A percentile compares a stretch with the other conserved stretches of the same genome.
phyloP scores from a whole-genome alignment of 2,797 vertebrate species.

The Ctenosaura bakeri region DNA sequence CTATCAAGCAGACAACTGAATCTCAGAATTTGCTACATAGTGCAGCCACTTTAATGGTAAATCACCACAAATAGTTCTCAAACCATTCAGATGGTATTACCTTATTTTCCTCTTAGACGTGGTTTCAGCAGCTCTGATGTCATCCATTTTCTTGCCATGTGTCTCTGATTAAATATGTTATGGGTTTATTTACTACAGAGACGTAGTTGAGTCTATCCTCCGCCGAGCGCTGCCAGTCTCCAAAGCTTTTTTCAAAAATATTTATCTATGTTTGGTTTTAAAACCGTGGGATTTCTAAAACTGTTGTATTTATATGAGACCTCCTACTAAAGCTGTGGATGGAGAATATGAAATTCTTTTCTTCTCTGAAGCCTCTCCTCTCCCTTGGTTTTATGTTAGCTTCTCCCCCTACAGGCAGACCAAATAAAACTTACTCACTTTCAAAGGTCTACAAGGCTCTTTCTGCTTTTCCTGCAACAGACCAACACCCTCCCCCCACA shows the following conservation, averaged over 20 bases:
- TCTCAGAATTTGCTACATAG: neutral
- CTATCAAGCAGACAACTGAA: constrained; percentile 49
- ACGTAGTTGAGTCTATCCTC: constrained; percentile 41
- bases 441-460: no score
- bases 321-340: neutral
- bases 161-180: constrained; percentile 54
- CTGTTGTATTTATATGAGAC: neutral
- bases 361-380: neutral
- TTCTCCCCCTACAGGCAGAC: no score
- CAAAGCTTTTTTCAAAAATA: neutral
- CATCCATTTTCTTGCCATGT: constrained; percentile 56
- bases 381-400: neutral
- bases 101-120: constrained; percentile 54
- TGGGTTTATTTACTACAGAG: constrained; percentile 49
- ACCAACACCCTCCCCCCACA: no score
- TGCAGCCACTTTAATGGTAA: constrained; percentile 56
- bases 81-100: constrained; percentile 41
- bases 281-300: constrained; percentile 25
- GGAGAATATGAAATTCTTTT: neutral
- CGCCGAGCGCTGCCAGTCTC: neutral
- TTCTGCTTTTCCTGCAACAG: no score
- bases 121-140: constrained; percentile 68
- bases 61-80: constrained; percentile 53
- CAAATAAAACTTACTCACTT: no score
- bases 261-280: neutral